phyloP scores from a whole-genome alignment of 1,140 invertebrate species.

The Drosophila novamexicana region DNA sequence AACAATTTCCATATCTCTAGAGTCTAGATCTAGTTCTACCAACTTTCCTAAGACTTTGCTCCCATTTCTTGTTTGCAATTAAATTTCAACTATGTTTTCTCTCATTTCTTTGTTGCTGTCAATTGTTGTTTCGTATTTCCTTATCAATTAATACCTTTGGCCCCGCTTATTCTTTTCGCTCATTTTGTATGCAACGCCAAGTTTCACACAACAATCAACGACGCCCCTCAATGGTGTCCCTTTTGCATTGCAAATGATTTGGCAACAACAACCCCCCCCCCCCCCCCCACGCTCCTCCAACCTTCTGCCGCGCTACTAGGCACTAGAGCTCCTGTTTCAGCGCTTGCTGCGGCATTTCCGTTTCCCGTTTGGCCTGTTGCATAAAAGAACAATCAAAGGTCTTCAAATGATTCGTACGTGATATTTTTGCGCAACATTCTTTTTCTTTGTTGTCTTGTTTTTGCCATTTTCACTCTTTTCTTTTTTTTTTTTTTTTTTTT shows the following conservation, averaged over 20 bases:
- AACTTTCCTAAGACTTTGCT: slow-evolving; percentile 23
- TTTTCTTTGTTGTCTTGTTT: slow-evolving; percentile 1
- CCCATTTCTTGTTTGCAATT: slow-evolving; percentile 28
- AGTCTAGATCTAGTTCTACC: slow-evolving; percentile 19
- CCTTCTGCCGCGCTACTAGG: not conserved
- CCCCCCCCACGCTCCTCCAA: not conserved
- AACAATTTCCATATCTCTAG: slow-evolving; percentile 19
- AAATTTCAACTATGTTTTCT: slow-evolving; percentile 20
- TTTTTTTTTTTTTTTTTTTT: slow-evolving; percentile 8
- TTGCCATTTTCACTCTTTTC: slow-evolving; percentile 46
- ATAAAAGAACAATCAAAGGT: slow-evolving; percentile 74
- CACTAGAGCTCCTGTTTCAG: slow-evolving; percentile 2
- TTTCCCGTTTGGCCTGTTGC: slow-evolving; percentile 73
- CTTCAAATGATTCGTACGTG: slow-evolving; percentile 75
- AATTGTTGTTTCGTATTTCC: slow-evolving; percentile 31
- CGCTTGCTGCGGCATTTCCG: slow-evolving; percentile 40
- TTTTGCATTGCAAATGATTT: slow-evolving; percentile 66
- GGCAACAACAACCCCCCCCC: not conserved
- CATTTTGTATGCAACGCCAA: slow-evolving; percentile 63
- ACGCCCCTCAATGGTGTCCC: slow-evolving; percentile 51
- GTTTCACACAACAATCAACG: slow-evolving; percentile 75
- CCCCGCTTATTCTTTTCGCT: slow-evolving; percentile 28
- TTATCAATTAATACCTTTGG: slow-evolving; percentile 43
- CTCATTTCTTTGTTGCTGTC: slow-evolving; percentile 11
- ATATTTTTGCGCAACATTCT: slow-evolving; percentile 63